Conservation (phyloP, 2,888 invertebrate genomes). For the Orthosia cruda region DNA sequence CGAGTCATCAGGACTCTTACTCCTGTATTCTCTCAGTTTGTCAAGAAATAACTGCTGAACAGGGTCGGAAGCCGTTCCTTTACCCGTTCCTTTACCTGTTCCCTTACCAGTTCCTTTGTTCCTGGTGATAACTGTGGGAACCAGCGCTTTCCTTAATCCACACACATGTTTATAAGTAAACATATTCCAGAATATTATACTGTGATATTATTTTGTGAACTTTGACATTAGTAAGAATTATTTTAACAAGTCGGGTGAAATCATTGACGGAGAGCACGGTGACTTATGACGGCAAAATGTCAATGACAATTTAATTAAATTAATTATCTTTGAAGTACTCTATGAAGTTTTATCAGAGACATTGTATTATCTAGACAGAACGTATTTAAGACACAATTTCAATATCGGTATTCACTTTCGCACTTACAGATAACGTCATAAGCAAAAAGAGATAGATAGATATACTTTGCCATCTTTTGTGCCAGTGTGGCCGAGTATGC, state of each 20-base stretch:
- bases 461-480: too few relatives aligned
- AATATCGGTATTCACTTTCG: too few relatives aligned
- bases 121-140: conserved; percentile 15
- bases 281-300: neutral
- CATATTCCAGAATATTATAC: conserved; percentile 23
- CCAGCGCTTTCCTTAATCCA: neutral
- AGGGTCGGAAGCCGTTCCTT: conserved; percentile 26
- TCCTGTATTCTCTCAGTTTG: conserved; percentile 43
- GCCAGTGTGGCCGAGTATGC: too few relatives aligned
- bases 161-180: conserved; percentile 14
- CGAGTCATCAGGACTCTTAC: conserved; percentile 19
- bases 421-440: too few relatives aligned
- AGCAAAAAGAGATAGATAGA: too few relatives aligned
- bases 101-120: conserved; percentile 9
- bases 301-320: neutral
- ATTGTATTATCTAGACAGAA: too few relatives aligned
- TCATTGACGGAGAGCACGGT: neutral
- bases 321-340: conserved; percentile 3
- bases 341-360: neutral
- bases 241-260: neutral
- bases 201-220: neutral
- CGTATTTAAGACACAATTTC: too few relatives aligned
- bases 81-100: neutral
- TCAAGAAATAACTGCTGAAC: conserved; percentile 49
- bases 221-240: neutral